These are phyloP conservation scores for Calcarius lapponicus DNA, from an alignment of 2,797 vertebrate genomes.

Conservation along the genomic window DNA sequence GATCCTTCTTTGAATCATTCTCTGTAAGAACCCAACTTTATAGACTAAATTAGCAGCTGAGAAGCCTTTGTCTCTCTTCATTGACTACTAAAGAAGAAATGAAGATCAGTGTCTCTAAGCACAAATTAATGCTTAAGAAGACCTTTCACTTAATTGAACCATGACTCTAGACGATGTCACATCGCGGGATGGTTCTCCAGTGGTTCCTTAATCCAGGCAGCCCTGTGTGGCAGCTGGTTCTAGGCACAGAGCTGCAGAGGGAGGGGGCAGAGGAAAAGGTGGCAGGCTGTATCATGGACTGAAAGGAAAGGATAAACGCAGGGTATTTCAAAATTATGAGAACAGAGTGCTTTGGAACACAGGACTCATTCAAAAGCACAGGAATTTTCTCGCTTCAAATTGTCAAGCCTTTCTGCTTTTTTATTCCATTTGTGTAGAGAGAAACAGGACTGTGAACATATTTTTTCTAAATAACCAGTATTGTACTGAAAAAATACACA, in stretches of 20 bases:
- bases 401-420: not conserved
- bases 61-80: slow-evolving; percentile 5
- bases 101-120: not conserved
- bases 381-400: not conserved
- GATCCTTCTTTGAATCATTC: not conserved
- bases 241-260: not conserved
- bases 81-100: not conserved
- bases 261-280: not conserved
- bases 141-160: slow-evolving; percentile 17
- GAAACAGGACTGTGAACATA: not conserved
- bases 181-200: rapidly evolving
- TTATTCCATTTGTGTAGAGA: not conserved
- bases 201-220: not conserved
- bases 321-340: not conserved
- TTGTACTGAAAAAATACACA: not conserved
- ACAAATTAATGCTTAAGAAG: slow-evolving; percentile 26
- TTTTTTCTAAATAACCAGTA: not conserved
- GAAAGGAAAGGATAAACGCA: not conserved
- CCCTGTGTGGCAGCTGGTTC: not conserved
- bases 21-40: not conserved
- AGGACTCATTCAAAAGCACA: not conserved
- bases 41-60: not conserved
- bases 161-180: not conserved
- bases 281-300: not conserved
- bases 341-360: not conserved